Evolutionary conservation across 2,797 vertebrate genomes (phyloP).

Genomic region (Diglossa cyanea): DNA sequence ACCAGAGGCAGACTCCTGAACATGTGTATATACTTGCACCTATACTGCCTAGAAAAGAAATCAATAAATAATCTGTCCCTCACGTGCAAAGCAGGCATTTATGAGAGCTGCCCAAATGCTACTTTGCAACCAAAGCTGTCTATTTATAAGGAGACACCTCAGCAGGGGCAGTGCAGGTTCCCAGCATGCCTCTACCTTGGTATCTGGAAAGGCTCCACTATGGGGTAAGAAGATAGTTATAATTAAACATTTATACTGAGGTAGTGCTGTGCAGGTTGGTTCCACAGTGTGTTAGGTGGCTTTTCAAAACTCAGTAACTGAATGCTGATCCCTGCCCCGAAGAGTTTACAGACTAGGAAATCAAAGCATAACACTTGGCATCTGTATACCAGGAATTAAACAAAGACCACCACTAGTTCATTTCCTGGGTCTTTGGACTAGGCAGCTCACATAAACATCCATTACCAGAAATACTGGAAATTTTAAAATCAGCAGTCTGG

Average conservation of each 20-base stretch:
- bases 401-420: slow-evolving; percentile 30
- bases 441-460: neutral
- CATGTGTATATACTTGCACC: neutral
- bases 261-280: slow-evolving; percentile 22
- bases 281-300: slow-evolving; percentile 36
- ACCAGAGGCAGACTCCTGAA: neutral
- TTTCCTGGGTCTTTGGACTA: neutral
- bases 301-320: slow-evolving; percentile 56
- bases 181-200: slow-evolving; percentile 19
- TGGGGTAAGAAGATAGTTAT: slow-evolving; percentile 48
- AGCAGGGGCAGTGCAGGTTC: neutral
- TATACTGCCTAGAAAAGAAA: neutral
- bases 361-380: slow-evolving; percentile 53
- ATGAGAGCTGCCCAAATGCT: neutral
- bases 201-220: slow-evolving; percentile 9
- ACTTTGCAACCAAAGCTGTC: neutral
- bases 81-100: neutral
- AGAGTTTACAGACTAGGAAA: slow-evolving; percentile 50
- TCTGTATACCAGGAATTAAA: slow-evolving; percentile 4
- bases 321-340: slow-evolving; percentile 46
- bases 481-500: neutral
- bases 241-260: slow-evolving; percentile 65
- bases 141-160: neutral
- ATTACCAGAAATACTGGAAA: slow-evolving; percentile 1
- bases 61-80: neutral